These are phyloP conservation scores for Clarias fuscus DNA, from an alignment of 2,797 vertebrate species.

Conservation along the genomic window DNA sequence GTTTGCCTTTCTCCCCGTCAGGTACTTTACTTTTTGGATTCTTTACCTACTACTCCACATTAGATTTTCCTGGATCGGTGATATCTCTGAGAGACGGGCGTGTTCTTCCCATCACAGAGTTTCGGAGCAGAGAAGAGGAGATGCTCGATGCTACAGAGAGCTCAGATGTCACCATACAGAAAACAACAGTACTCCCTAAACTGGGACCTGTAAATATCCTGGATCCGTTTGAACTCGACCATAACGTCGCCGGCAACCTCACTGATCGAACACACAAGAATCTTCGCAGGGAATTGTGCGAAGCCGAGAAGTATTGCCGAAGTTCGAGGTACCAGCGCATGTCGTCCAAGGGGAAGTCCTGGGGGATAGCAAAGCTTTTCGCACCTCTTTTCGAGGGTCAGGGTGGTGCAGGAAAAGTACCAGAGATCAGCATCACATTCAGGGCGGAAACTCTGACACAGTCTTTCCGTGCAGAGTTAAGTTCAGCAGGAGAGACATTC, in stretches of 20 bases:
- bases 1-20: conserved; percentile 51
- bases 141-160: conserved; percentile 33
- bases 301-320: conserved; percentile 84
- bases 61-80: conserved; percentile 79
- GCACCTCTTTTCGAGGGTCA: conserved; percentile 63
- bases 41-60: conserved; percentile 80
- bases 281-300: conserved; percentile 78
- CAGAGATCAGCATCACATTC: conserved; percentile 72
- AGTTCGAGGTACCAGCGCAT: conserved; percentile 84
- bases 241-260: conserved; percentile 90
- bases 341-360: conserved; percentile 80
- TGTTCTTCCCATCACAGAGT: conserved; percentile 69
- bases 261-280: conserved; percentile 72
- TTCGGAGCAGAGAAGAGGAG: conserved; percentile 55
- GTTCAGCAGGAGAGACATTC: conserved; percentile 63
- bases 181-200: conserved; percentile 52
- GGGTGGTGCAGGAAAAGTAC: conserved; percentile 38
- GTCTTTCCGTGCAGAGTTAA: conserved; percentile 62
- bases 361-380: conserved; percentile 88
- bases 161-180: conserved; percentile 47
- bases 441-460: conserved; percentile 63
- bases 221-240: conserved; percentile 90
- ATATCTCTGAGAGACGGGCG: conserved; percentile 78
- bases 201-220: conserved; percentile 83
- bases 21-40: conserved; percentile 84